Evolutionary conservation across 2,888 invertebrate genomes (phyloP).

Genomic region (Melieria crassipennis): DNA sequence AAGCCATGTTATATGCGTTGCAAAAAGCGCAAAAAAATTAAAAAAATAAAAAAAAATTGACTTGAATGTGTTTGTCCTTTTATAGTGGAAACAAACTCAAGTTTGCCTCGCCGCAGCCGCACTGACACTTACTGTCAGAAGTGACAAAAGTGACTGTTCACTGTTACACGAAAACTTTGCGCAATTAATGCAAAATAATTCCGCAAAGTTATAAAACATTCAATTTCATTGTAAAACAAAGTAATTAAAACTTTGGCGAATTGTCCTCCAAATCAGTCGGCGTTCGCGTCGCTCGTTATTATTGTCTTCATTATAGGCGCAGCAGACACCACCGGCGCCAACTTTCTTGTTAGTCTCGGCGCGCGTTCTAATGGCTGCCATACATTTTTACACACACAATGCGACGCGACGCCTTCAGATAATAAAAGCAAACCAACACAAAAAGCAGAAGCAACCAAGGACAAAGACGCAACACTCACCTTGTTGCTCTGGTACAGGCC

Average conservation of each 20-base stretch:
- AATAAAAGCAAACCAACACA: too few species aligned
- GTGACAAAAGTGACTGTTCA: too few species aligned
- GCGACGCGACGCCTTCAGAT: neutral
- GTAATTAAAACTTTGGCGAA: slow-evolving; percentile 52
- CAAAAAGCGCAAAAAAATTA: neutral
- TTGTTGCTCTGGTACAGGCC: slow-evolving; percentile 61
- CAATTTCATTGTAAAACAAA: slow-evolving; percentile 54
- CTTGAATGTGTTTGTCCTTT: neutral
- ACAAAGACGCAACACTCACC: slow-evolving; percentile 47
- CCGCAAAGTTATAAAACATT: slow-evolving; percentile 49
- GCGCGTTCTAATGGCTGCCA: neutral
- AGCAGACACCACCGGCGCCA: neutral
- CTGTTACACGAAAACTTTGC: slow-evolving; percentile 38
- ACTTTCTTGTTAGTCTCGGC: neutral
- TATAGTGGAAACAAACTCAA: too few species aligned
- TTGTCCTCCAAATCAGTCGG: slow-evolving; percentile 29
- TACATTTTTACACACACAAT: neutral
- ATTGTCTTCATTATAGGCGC: slow-evolving; percentile 31
- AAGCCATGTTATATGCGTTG: neutral
- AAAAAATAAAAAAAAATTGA: slow-evolving; percentile 6
- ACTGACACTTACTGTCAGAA: too few species aligned
- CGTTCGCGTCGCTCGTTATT: slow-evolving; percentile 14
- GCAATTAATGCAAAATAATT: slow-evolving; percentile 53
- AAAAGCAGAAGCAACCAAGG: too few species aligned
- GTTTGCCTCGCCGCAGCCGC: too few species aligned